Evolutionary conservation across 1,140 invertebrate species (phyloP).

Genomic region (Drosophila grimshawi): DNA sequence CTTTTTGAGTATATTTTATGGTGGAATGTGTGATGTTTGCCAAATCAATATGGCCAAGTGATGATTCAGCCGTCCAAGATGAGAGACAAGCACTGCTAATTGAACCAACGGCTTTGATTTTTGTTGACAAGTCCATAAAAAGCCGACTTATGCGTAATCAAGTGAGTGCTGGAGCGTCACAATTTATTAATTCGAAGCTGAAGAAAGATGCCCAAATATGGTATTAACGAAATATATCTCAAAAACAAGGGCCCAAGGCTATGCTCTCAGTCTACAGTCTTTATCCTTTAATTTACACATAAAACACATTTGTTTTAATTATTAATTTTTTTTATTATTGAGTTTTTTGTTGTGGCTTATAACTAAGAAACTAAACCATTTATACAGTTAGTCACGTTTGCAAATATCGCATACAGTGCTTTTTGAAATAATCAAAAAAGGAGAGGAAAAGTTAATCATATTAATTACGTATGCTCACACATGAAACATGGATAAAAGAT

Average conservation of each 20-base stretch:
- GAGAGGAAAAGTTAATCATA: conserved; percentile 29
- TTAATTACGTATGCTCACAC: conserved; percentile 58
- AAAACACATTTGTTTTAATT: not conserved
- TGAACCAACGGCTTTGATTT: conserved; percentile 24
- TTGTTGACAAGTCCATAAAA: conserved; percentile 59
- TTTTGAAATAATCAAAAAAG: conserved; percentile 77
- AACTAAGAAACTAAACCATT: conserved; percentile 57
- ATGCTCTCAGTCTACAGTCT: not conserved
- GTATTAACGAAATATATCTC: conserved; percentile 51
- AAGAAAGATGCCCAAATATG: conserved; percentile 58
- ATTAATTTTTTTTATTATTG: conserved; percentile 23
- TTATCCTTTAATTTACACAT: not conserved
- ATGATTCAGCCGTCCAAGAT: conserved; percentile 52
- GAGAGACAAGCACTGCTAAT: conserved; percentile 33
- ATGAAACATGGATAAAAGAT: conserved; percentile 58
- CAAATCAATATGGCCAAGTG: conserved; percentile 45
- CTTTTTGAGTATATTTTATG: conserved; percentile 42
- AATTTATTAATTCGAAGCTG: conserved; percentile 27
- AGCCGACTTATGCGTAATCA: conserved; percentile 58
- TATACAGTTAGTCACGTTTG: conserved; percentile 69
- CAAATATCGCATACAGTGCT: conserved; percentile 80
- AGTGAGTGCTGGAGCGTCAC: conserved; percentile 28
- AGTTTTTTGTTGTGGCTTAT: conserved; percentile 23
- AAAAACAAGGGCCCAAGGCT: not conserved
- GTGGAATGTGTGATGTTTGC: conserved; percentile 67